These are phyloP conservation scores for Leptinotarsa undecemlineata DNA, from an alignment of 1,140 invertebrate species.

Conservation along the genomic window DNA sequence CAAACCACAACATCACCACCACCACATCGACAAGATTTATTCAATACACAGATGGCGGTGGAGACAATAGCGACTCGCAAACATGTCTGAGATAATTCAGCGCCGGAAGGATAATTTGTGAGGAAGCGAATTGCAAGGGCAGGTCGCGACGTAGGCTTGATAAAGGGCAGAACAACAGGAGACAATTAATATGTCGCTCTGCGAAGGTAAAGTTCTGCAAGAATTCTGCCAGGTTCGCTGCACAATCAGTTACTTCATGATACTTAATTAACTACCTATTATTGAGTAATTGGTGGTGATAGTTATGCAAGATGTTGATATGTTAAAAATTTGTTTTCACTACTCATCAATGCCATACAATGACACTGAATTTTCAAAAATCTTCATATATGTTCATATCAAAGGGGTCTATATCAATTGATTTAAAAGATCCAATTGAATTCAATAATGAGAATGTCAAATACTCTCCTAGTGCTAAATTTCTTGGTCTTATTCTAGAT, in stretches of 20 bases:
- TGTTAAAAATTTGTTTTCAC: too few species aligned
- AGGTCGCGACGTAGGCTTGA: slow-evolving; percentile 12
- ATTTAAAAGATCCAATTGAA: too few species aligned
- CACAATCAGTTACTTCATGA: neutral
- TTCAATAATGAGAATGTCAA: too few species aligned
- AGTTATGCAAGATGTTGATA: too few species aligned
- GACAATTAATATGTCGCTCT: neutral
- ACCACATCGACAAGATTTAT: neutral
- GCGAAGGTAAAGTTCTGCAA: neutral
- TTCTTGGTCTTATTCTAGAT: too few species aligned
- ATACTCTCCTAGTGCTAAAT: too few species aligned
- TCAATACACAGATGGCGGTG: neutral
- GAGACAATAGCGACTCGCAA: slow-evolving; percentile 11
- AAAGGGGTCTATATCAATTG: too few species aligned
- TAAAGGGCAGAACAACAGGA: slow-evolving; percentile 4
- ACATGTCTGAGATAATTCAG: slow-evolving; percentile 14
- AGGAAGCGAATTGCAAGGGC: neutral
- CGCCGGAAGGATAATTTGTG: slow-evolving; percentile 12
- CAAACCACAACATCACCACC: neutral
- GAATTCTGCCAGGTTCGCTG: neutral
- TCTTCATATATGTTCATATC: too few species aligned
- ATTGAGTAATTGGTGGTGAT: too few species aligned
- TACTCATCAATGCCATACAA: too few species aligned
- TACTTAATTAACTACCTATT: neutral
- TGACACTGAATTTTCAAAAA: too few species aligned